Evolutionary conservation across 30 jellyfish, hydroid and myxozoan genomes (phyloP), one percentile per base, ranked within the genome.

Genomic region (Turritopsis dohrnii): DNA sequence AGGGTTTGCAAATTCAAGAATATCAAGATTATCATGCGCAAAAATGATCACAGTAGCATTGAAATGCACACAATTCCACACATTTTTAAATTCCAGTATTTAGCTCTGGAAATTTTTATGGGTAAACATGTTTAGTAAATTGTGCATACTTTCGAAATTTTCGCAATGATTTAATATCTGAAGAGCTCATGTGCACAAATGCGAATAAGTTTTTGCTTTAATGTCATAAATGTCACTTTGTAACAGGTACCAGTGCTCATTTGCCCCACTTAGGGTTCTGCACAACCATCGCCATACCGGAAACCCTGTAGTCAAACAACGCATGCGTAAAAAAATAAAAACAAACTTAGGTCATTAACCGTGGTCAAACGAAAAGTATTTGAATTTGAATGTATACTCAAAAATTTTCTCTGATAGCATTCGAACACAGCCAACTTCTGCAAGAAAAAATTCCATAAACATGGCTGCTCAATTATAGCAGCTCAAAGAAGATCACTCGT

Each of bases 301-400:
- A 69, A 69, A 69, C 30, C 77, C 77, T 27, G 77, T 69, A 27
- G 77, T 23, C 77, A 69, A 69, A 23, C 26, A 24, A 29, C 83
- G 83, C 83, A 74, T 74, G 83, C 83, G 83, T 74, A n/a, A 8
- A 27, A 74, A 74, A 74, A 74, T 74, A 74, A 74, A 74, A 74
- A 74, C 83, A 74, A 69, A 69, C 77, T 69, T 69, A 69, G 77
- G 30, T 69, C 77, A 69, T 69, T 74, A n/a, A n/a, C 83, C 41
- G 41, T 74, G 83, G 83, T 74, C 83, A 29, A 29, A 74, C 83
- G 83, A 16, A 74, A 30, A 69, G 9, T 69, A n/a, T 69, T 19
- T 69, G 30, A n/a, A 27, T 69, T 41, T 41, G 9, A 41, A 41
- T 41, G 60, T 3, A n/a, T n/a, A 41, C 60, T 41, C 60, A 41